Conservation (phyloP, 2,888 invertebrate genomes). For the Nebria brevicollis region DNA sequence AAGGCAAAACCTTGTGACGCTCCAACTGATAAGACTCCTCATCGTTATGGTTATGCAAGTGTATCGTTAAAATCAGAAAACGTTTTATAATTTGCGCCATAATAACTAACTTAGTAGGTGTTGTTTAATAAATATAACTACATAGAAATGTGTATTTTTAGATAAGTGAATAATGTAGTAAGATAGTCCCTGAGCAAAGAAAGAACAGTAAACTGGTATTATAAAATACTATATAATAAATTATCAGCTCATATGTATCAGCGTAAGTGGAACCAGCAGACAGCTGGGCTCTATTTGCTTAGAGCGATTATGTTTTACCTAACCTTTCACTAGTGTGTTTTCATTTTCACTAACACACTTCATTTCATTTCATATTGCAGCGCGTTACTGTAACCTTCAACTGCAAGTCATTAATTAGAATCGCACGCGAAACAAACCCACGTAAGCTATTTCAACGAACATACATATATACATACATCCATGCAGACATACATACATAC, state of each 20-base stretch:
- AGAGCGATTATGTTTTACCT: constrained; percentile 11
- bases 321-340: constrained; percentile 38
- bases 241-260: constrained; percentile 7
- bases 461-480: not conserved
- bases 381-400: constrained; percentile 32
- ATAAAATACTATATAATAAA: not conserved
- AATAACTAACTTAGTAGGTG: not conserved
- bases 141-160: not conserved
- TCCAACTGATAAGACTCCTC: not conserved
- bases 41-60: not conserved
- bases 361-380: constrained; percentile 8
- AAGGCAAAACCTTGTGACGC: not conserved
- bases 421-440: constrained; percentile 1
- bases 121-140: not conserved
- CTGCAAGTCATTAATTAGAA: constrained; percentile 4
- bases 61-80: not conserved
- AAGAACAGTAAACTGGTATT: constrained; percentile 1
- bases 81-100: not conserved
- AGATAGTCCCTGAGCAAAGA: constrained; percentile 1
- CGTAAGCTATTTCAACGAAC: not conserved
- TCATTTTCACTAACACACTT: constrained; percentile 38
- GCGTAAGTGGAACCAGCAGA: constrained; percentile 14
- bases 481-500: not conserved
- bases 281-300: constrained; percentile 34
- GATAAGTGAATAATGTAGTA: not conserved